Evolutionary conservation across 1,140 invertebrate genomes (phyloP).

Genomic region (Drosophila parvula): DNA sequence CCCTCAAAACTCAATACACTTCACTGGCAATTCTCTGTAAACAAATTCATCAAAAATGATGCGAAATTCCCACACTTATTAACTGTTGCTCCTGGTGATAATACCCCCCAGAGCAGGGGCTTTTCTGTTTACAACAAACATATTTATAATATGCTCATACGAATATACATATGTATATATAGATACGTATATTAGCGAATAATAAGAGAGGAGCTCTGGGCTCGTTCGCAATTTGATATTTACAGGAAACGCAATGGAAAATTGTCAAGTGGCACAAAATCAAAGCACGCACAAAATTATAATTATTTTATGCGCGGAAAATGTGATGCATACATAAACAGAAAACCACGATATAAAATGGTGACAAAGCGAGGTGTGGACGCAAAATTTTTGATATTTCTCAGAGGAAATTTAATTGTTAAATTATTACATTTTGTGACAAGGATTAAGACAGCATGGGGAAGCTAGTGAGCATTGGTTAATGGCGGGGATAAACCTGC

Average conservation of each 20-base stretch:
- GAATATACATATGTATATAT: conserved; percentile 26
- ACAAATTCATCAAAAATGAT: conserved; percentile 51
- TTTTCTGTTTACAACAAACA: conserved; percentile 50
- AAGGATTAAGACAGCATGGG: no score
- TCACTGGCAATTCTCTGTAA: conserved; percentile 35
- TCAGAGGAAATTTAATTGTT: neutral
- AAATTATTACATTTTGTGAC: neutral
- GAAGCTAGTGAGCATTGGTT: neutral
- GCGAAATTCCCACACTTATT: conserved; percentile 32
- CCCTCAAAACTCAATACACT: conserved; percentile 2
- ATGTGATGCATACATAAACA: conserved; percentile 72
- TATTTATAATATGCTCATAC: conserved; percentile 33
- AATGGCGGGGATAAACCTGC: no score
- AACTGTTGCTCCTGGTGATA: conserved; percentile 70
- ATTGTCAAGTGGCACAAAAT: conserved; percentile 78
- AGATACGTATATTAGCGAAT: conserved; percentile 4
- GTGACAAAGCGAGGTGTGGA: conserved; percentile 29
- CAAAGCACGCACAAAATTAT: conserved; percentile 81
- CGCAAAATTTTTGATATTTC: conserved; percentile 3
- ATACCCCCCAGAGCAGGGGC: conserved; percentile 25
- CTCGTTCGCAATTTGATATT: conserved; percentile 60
- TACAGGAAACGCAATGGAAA: conserved; percentile 67
- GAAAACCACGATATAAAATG: conserved; percentile 42
- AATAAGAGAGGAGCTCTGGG: conserved; percentile 17
- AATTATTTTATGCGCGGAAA: conserved; percentile 79